phyloP scores from a whole-genome alignment of 2,797 vertebrate species.

The Eremophila alpestris region DNA sequence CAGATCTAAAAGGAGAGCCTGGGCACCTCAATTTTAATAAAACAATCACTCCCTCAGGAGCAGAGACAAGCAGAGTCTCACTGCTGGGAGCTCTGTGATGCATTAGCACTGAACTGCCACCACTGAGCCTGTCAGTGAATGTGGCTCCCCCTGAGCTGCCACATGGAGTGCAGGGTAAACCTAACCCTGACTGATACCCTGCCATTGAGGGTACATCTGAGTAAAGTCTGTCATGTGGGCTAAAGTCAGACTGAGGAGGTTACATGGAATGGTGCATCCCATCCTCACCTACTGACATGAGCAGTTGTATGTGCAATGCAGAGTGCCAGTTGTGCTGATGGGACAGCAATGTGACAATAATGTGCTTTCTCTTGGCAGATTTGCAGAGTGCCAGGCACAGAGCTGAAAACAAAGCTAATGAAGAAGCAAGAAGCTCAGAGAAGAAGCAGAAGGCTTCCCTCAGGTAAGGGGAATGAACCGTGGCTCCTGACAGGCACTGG shows the following conservation, averaged over 20 bases:
- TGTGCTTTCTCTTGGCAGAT: constrained; percentile 75
- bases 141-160: neutral
- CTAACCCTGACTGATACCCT: neutral
- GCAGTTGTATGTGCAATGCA: neutral
- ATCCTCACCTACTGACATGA: neutral
- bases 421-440: constrained; percentile 90
- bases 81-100: neutral
- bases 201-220: neutral
- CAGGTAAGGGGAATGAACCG: constrained; percentile 78
- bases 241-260: neutral
- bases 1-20: neutral
- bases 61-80: neutral
- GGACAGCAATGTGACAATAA: neutral
- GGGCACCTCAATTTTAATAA: neutral
- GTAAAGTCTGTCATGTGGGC: neutral
- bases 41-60: neutral
- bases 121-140: neutral
- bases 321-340: neutral
- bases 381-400: constrained; percentile 86
- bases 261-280: accelerated
- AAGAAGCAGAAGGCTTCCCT: constrained; percentile 89
- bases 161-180: neutral
- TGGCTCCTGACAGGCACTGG: neutral
- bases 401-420: constrained; percentile 87
- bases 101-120: neutral